Evolutionary conservation across 2,797 vertebrate genomes (phyloP), one percentile per base, ranked within the genome.

Genomic region (Epinephelus malabaricus): DNA sequence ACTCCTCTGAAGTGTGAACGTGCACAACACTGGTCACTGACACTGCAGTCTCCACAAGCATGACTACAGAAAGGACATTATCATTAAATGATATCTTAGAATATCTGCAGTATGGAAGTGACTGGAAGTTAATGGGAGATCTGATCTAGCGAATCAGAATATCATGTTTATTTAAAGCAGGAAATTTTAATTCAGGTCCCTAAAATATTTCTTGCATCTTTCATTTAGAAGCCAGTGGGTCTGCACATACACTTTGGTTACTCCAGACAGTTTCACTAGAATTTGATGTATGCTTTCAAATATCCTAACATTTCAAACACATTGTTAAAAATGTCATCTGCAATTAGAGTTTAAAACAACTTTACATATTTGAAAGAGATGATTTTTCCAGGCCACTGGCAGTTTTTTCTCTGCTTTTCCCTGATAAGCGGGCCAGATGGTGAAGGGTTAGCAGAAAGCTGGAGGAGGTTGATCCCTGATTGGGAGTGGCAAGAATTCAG

Each of bases 401-500:
- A 12, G 3, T 12, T 27, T 19, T n/a, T 38, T 51, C 25, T 56
- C 10, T 38, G 43, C 53, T 55, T 27, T 5, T 43, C 15, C 18
- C 53, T 59, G 46, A 30, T 4, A 19, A 59, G 69, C 25, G 40
- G 43, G 7, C 19, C 49, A 30, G 56, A 60, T 67, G 73, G 55
- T 47, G 2, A 30, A 25, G 56, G 23, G 25, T 69, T 38, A 60
- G 58, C 69, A 38, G 23, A 14, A 23, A 55, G 40, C 27, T 25
- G 21, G 49, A 34, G 49, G 38, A 60, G 34, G 55, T 11, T 47
- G 50, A 47, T 47, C 76, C 69, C 25, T 54, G 51, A 19, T 25
- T 45, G 59, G 69, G 60, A 69, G 60, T 46, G 27, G 46, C 59
- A 69, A 58, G 45, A 61, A 61, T 55, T 72, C 34, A 47, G 19